phyloP scores from a whole-genome alignment of 2,797 vertebrate species.

The Helarctos malayanus region DNA sequence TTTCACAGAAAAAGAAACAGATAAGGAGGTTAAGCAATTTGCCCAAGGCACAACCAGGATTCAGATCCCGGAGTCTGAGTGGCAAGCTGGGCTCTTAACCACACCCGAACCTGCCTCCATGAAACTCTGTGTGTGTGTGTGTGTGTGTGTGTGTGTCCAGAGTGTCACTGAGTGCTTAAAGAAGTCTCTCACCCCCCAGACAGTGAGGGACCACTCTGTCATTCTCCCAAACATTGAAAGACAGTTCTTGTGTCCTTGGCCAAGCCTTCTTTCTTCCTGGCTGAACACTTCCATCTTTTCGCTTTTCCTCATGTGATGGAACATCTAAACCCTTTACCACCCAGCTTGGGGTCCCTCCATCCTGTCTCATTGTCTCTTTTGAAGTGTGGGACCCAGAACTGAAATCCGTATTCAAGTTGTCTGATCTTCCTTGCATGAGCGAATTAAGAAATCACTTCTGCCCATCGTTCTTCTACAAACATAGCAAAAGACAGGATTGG shows the following conservation, averaged over 20 bases:
- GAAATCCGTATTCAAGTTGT: background rate
- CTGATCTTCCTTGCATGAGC: background rate
- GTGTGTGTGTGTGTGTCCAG: background rate
- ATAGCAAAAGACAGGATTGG: background rate
- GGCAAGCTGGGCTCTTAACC: background rate
- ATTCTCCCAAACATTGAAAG: background rate
- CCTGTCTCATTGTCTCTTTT: background rate
- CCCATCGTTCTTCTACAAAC: background rate
- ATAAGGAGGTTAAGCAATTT: background rate
- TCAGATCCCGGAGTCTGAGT: background rate
- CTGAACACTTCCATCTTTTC: background rate
- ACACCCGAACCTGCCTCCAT: background rate
- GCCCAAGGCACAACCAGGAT: background rate
- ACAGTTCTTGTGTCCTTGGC: background rate
- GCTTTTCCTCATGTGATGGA: background rate
- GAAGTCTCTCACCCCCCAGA: background rate
- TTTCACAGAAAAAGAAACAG: slow-evolving; percentile 34
- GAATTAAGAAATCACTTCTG: background rate
- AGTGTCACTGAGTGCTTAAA: background rate
- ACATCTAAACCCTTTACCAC: background rate
- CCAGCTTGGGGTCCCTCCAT: background rate
- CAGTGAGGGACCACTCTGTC: background rate
- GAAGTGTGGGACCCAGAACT: background rate
- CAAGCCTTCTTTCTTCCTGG: background rate
- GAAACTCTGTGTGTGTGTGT: background rate